A percentile compares a stretch with the other conserved stretches of the same genome.
Evolutionary conservation across 2,797 vertebrate genomes (phyloP).

Genomic region (Danio choprae): DNA sequence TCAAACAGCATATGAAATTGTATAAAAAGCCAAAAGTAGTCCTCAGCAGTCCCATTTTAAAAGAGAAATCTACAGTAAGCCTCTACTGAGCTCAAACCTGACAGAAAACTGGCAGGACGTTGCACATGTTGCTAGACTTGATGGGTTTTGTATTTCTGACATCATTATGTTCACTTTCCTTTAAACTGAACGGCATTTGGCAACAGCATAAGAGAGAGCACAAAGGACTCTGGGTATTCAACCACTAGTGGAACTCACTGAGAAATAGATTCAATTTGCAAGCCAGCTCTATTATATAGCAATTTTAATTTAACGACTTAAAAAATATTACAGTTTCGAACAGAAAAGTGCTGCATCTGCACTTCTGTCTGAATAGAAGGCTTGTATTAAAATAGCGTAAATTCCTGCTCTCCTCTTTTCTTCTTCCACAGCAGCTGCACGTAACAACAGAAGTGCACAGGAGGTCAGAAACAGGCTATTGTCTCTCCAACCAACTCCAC

Average conservation of each 20-base stretch:
- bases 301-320: constrained; percentile 72
- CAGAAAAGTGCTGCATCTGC: constrained; percentile 72
- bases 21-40: neutral
- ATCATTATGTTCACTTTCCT: constrained; percentile 4
- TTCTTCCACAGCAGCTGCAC: constrained; percentile 71
- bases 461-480: constrained; percentile 66
- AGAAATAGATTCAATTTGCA: constrained; percentile 18
- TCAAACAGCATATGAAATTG: neutral
- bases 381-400: constrained; percentile 70
- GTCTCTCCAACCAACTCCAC: neutral
- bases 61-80: neutral
- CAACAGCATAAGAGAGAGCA: neutral
- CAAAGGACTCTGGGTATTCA: constrained; percentile 28
- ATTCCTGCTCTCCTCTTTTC: constrained; percentile 74
- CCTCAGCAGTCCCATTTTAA: neutral
- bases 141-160: constrained; percentile 24
- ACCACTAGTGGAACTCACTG: neutral
- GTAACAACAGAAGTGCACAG: constrained; percentile 74
- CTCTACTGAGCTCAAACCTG: neutral
- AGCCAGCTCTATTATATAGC: constrained; percentile 23
- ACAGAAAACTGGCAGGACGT: neutral
- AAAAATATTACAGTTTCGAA: constrained; percentile 64
- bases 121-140: constrained; percentile 1
- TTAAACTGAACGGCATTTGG: neutral
- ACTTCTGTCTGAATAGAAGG: constrained; percentile 76